These are phyloP conservation scores for Acleris literana DNA, from an alignment of 2,888 invertebrate genomes.

Conservation along the genomic window DNA sequence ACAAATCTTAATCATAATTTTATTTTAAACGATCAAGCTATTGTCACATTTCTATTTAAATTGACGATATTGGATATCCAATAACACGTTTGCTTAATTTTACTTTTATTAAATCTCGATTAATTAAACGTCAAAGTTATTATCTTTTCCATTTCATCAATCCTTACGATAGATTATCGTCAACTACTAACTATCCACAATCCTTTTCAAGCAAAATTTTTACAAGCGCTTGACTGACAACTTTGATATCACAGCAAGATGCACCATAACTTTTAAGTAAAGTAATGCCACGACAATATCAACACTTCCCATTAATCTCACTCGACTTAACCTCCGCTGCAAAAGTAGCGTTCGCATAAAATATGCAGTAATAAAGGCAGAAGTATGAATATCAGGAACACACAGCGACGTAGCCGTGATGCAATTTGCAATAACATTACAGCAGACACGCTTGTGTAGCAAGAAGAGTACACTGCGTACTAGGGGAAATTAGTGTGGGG, in stretches of 20 bases:
- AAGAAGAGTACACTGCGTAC: constrained; percentile 22
- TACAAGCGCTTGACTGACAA: neutral
- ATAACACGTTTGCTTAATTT: neutral
- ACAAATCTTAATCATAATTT: constrained; percentile 22
- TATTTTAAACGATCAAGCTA: constrained; percentile 3
- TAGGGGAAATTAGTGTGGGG: neutral
- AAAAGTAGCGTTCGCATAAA: constrained; percentile 39
- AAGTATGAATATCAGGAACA: constrained; percentile 57
- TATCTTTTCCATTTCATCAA: neutral
- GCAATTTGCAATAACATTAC: constrained; percentile 71
- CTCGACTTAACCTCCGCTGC: constrained; percentile 23
- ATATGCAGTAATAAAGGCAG: constrained; percentile 45
- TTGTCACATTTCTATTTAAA: constrained; percentile 11
- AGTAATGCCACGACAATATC: constrained; percentile 16
- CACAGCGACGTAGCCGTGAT: constrained; percentile 51
- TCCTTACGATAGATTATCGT: neutral
- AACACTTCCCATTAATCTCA: constrained; percentile 25
- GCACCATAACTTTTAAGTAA: neutral
- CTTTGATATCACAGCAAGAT: neutral
- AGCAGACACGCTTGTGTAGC: constrained; percentile 44
- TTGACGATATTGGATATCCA: constrained; percentile 1
- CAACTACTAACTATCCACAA: neutral
- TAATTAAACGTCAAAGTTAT: neutral
- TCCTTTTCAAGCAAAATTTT: too few relatives aligned
- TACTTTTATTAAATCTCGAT: neutral